Percentiles rank a stretch among this genome's conserved stretches.
Conservation (phyloP, 1,140 invertebrate species). For the Colletes latitarsis region DNA sequence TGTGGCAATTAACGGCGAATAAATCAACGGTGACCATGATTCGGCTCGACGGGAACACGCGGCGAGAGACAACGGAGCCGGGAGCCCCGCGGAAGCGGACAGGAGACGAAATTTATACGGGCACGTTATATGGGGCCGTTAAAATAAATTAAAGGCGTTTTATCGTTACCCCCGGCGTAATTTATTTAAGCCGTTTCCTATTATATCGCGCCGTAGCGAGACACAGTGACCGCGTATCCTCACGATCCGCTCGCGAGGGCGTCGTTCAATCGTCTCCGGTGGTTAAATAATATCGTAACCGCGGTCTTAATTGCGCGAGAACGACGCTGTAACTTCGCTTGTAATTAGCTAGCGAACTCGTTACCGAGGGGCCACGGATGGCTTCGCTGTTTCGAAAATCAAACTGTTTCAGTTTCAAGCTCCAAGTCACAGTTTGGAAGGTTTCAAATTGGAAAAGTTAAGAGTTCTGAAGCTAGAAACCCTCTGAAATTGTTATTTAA, state of each 20-base stretch:
- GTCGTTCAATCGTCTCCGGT: not conserved
- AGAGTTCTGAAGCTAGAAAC: not conserved
- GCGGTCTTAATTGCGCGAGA: conserved; percentile 24
- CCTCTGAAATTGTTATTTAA: too few relatives aligned
- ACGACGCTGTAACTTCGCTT: conserved; percentile 24
- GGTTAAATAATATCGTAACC: conserved; percentile 26
- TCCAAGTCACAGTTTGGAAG: not conserved
- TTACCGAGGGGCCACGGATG: not conserved
- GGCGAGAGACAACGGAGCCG: not conserved
- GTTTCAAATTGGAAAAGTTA: not conserved
- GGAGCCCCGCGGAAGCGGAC: not conserved
- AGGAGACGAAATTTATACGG: conserved; percentile 69
- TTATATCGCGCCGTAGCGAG: conserved; percentile 46
- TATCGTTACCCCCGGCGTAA: conserved; percentile 65
- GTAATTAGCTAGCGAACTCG: conserved; percentile 13
- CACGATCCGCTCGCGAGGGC: not conserved
- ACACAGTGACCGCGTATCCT: conserved; percentile 23
- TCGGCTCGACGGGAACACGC: not conserved
- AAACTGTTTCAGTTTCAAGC: too few relatives aligned
- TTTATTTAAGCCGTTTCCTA: conserved; percentile 68
- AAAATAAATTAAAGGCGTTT: conserved; percentile 75
- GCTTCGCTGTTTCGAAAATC: too few relatives aligned
- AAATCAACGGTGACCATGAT: not conserved
- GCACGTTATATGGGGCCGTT: conserved; percentile 68
- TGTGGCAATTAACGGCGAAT: not conserved